These are phyloP conservation scores for Himalopsyche anomala DNA, from an alignment of 2,888 invertebrate genomes.

Conservation along the genomic window DNA sequence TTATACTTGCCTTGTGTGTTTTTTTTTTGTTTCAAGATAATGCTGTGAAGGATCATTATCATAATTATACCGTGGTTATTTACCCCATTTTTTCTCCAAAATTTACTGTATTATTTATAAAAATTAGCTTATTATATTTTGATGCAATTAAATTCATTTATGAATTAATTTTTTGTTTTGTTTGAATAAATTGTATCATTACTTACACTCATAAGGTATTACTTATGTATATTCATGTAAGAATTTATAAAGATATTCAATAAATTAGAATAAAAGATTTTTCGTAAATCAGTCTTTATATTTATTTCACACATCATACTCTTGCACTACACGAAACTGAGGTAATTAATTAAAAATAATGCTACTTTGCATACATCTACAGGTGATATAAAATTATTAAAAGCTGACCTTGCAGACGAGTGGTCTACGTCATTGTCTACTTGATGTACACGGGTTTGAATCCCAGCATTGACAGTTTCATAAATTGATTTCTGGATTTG, in stretches of 20 bases:
- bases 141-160: slow-evolving; percentile 46
- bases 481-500: too few relatives aligned
- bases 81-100: slow-evolving; percentile 36
- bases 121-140: slow-evolving; percentile 41
- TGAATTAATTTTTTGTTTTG: slow-evolving; percentile 50
- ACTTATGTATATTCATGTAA: slow-evolving; percentile 64
- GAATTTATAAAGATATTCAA: slow-evolving; percentile 61
- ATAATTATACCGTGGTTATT: slow-evolving; percentile 34
- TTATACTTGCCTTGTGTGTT: slow-evolving; percentile 62
- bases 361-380: too few relatives aligned
- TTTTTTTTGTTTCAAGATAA: slow-evolving; percentile 39
- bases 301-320: slow-evolving; percentile 25
- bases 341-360: too few relatives aligned
- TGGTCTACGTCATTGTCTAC: too few relatives aligned
- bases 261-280: slow-evolving; percentile 64
- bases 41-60: slow-evolving; percentile 36
- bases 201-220: slow-evolving; percentile 62
- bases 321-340: too few relatives aligned
- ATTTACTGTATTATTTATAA: slow-evolving; percentile 41
- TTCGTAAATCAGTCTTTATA: slow-evolving; percentile 57
- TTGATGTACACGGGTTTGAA: too few relatives aligned
- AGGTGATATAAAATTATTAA: too few relatives aligned
- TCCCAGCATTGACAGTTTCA: too few relatives aligned
- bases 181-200: slow-evolving; percentile 62
- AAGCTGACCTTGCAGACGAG: too few relatives aligned